These are phyloP conservation scores for Odontocerum albicorne DNA, from an alignment of 2,888 invertebrate genomes.

Conservation along the genomic window DNA sequence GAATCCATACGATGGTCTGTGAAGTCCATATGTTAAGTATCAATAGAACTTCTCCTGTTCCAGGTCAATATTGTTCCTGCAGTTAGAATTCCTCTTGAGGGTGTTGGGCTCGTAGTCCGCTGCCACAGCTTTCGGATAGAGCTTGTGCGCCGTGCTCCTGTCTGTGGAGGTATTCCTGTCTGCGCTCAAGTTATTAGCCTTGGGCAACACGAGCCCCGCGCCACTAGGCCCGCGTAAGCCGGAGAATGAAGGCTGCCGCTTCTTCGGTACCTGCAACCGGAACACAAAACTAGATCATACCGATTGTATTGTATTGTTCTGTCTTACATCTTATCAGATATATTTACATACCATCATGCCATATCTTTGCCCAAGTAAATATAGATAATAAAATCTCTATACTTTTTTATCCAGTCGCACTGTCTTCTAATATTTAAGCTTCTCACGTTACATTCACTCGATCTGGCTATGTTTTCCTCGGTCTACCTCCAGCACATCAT, in stretches of 20 bases:
- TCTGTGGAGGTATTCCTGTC: slow-evolving; percentile 61
- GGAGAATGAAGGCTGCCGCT: slow-evolving; percentile 73
- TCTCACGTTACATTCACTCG: no score
- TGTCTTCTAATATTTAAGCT: no score
- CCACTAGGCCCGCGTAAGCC: slow-evolving; percentile 53
- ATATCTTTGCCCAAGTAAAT: no score
- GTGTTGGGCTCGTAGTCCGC: slow-evolving; percentile 82
- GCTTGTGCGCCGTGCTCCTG: slow-evolving; percentile 61
- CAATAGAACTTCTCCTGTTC: slow-evolving; percentile 70
- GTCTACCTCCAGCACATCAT: no score
- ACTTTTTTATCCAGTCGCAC: no score
- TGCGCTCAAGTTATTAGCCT: slow-evolving; percentile 61
- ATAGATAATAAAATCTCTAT: no score
- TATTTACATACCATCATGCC: no score
- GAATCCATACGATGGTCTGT: no score
- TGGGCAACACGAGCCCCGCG: slow-evolving; percentile 58
- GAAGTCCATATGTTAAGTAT: no score
- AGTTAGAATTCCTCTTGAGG: slow-evolving; percentile 70
- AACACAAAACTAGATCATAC: slow-evolving; percentile 16
- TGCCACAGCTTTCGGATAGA: slow-evolving; percentile 68
- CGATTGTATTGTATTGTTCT: background rate
- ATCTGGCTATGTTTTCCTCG: no score
- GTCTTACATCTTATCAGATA: no score
- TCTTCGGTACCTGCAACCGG: slow-evolving; percentile 53
- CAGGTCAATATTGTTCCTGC: slow-evolving; percentile 61